A percentile compares a stretch with the other conserved stretches of the same genome.
phyloP scores from a whole-genome alignment of 2,888 invertebrate species.

The Ferdinandea cuprea region DNA sequence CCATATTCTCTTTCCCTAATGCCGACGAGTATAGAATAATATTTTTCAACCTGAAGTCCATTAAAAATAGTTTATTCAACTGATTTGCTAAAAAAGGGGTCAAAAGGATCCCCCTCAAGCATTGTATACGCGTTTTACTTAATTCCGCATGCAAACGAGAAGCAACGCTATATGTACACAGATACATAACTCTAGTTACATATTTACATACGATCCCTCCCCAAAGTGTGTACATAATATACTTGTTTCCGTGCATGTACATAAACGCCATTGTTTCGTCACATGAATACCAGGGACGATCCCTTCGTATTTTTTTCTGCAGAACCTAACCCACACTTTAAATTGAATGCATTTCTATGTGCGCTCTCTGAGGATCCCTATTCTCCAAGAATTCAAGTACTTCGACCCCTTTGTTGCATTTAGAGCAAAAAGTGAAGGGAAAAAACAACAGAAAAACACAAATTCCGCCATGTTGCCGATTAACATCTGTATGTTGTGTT shows the following conservation, averaged over 20 bases:
- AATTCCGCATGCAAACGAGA: not conserved
- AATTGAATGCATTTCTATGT: conserved; percentile 58
- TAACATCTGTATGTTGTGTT: conserved; percentile 34
- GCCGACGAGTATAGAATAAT: not conserved
- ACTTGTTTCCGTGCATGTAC: not conserved
- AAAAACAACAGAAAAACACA: too few relatives aligned
- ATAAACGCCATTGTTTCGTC: conserved; percentile 32
- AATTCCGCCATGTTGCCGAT: conserved; percentile 69
- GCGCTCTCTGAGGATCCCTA: conserved; percentile 47
- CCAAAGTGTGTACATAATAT: conserved; percentile 31
- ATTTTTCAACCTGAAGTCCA: conserved; percentile 2
- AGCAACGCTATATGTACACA: conserved; percentile 11
- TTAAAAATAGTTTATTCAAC: conserved; percentile 20
- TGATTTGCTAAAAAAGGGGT: conserved; percentile 3
- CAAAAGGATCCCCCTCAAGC: conserved; percentile 1
- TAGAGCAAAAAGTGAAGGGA: conserved; percentile 36
- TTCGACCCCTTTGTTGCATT: conserved; percentile 72
- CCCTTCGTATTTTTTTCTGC: conserved; percentile 45
- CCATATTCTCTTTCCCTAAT: too few relatives aligned
- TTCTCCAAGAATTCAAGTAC: conserved; percentile 50
- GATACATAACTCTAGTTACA: conserved; percentile 11
- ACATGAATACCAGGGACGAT: conserved; percentile 48
- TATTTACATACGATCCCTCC: conserved; percentile 51
- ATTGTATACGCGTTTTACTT: conserved; percentile 4
- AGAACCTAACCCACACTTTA: conserved; percentile 39